Evolutionary conservation across 1,140 invertebrate species (phyloP).

Genomic region (Drosophila yakuba): DNA sequence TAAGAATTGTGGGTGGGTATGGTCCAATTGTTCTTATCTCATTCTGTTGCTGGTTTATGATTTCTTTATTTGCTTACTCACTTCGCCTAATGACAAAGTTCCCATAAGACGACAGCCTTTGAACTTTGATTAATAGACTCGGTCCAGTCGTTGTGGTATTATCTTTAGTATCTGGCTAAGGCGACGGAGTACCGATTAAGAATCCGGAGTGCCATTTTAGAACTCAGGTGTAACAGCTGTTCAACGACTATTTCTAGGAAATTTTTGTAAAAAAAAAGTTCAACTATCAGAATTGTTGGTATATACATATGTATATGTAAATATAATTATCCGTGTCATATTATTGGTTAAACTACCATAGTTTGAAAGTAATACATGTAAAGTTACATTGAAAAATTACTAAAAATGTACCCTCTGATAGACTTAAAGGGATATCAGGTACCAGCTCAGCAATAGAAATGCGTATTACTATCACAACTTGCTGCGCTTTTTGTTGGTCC

Average conservation of each 20-base stretch:
- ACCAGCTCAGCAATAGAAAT: no score
- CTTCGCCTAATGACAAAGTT: background rate
- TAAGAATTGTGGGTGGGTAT: no score
- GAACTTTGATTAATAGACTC: background rate
- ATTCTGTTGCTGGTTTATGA: background rate
- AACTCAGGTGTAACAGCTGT: background rate
- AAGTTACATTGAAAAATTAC: background rate
- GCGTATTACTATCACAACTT: slow-evolving; percentile 19
- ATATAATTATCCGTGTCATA: no score
- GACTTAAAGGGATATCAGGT: no score
- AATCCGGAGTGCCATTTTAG: background rate
- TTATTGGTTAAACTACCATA: background rate
- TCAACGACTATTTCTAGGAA: background rate
- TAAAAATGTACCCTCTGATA: no score
- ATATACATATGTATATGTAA: no score
- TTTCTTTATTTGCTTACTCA: background rate
- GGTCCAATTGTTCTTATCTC: background rate
- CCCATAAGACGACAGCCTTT: background rate
- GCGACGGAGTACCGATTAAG: background rate
- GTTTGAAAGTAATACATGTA: background rate
- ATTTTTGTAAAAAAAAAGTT: background rate
- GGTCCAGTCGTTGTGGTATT: background rate
- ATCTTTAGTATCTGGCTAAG: background rate
- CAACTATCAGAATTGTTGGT: no score
- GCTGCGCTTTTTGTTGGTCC: slow-evolving; percentile 18